Conservation (phyloP, 2,888 invertebrate genomes). For the Euplagia quadripunctaria region DNA sequence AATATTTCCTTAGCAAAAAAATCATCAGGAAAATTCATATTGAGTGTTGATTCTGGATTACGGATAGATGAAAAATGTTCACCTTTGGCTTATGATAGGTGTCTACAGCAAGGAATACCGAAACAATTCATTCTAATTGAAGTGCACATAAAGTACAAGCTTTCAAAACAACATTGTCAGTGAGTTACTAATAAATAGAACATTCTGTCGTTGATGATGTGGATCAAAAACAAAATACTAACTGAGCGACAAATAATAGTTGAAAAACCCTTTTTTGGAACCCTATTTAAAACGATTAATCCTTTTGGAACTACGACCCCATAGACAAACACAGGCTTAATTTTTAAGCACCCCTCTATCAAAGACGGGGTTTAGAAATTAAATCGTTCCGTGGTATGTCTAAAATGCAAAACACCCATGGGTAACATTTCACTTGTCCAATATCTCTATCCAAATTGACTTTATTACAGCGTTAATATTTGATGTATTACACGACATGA, state of each 20-base stretch:
- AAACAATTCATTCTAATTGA: not conserved
- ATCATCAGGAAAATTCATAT: too few relatives aligned
- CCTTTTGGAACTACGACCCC: slow-evolving; percentile 10
- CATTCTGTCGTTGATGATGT: not conserved
- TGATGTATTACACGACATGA: too few relatives aligned
- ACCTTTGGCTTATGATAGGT: too few relatives aligned
- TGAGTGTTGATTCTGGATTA: too few relatives aligned
- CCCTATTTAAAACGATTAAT: slow-evolving; percentile 3
- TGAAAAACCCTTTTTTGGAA: not conserved
- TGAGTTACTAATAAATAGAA: not conserved
- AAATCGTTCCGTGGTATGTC: not conserved
- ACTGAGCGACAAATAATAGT: not conserved
- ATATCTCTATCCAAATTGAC: not conserved
- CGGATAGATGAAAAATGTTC: too few relatives aligned
- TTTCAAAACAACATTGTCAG: too few relatives aligned
- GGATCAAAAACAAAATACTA: not conserved
- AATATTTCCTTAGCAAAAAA: too few relatives aligned
- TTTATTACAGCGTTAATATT: too few relatives aligned
- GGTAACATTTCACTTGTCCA: not conserved
- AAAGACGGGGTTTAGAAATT: not conserved
- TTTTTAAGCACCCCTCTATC: slow-evolving; percentile 9
- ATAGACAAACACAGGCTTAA: slow-evolving; percentile 18
- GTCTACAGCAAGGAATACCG: too few relatives aligned
- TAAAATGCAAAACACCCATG: not conserved
- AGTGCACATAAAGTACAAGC: too few relatives aligned